These are phyloP conservation scores for Craterocephalus amniculus DNA, from an alignment of 2,797 vertebrate genomes.

Conservation along the genomic window DNA sequence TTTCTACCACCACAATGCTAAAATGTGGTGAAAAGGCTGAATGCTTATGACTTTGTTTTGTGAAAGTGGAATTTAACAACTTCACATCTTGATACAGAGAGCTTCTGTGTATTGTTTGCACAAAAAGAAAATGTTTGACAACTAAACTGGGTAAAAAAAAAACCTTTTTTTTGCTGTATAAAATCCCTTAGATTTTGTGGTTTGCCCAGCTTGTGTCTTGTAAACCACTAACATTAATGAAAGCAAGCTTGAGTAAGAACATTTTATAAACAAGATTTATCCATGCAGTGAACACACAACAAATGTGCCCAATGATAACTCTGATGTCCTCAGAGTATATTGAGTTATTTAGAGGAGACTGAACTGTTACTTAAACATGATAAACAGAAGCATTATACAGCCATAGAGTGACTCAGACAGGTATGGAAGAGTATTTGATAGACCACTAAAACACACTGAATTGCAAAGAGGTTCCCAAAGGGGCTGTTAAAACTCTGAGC, in stretches of 20 bases:
- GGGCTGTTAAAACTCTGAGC: constrained; percentile 1
- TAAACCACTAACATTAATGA: too few relatives aligned
- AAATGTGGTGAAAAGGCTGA: too few relatives aligned
- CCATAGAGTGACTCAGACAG: neutral
- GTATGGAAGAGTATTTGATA: neutral
- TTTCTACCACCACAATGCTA: too few relatives aligned
- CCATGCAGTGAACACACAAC: too few relatives aligned
- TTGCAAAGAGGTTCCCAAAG: neutral
- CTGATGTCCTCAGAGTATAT: neutral
- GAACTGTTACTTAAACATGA: neutral
- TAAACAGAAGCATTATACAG: neutral
- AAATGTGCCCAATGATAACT: neutral
- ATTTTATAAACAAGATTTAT: too few relatives aligned
- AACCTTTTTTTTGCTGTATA: neutral
- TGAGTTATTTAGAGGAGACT: neutral
- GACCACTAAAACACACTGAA: neutral
- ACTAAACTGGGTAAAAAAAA: too few relatives aligned
- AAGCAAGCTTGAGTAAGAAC: too few relatives aligned
- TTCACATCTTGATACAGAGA: neutral
- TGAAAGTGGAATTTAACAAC: neutral
- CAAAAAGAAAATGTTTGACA: too few relatives aligned
- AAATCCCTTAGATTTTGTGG: neutral
- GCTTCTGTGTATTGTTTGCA: too few relatives aligned
- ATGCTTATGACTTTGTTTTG: neutral
- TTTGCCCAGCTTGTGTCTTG: too few relatives aligned